A percentile compares a stretch with the other conserved stretches of the same genome.
Conservation (phyloP, 2,113 vertebrate genomes). For the Xyliphius kryptos region DNA sequence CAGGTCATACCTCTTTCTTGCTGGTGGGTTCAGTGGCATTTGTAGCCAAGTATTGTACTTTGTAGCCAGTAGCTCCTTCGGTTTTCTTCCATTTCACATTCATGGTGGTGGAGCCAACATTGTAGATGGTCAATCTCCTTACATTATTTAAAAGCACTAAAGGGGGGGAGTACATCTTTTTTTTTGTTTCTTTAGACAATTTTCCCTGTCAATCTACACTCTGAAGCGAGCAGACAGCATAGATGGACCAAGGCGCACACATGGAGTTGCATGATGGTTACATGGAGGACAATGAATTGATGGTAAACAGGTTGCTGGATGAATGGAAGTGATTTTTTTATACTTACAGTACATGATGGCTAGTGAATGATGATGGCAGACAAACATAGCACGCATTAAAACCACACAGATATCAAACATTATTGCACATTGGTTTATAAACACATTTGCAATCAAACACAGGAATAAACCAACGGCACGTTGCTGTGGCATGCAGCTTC, state of each 20-base stretch:
- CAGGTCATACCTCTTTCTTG: constrained; percentile 74
- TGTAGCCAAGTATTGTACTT: constrained; percentile 73
- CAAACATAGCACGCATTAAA: constrained; percentile 12
- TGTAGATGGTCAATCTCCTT: constrained; percentile 76
- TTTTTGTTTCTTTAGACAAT: constrained; percentile 23
- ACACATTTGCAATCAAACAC: constrained; percentile 9
- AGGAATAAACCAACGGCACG: constrained; percentile 18
- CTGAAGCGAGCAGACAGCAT: constrained; percentile 7
- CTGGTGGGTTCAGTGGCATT: constrained; percentile 67
- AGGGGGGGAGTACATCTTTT: constrained; percentile 32
- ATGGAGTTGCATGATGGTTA: constrained; percentile 2
- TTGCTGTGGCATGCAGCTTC: constrained; percentile 31
- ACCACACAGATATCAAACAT: background rate
- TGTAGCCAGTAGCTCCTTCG: constrained; percentile 78
- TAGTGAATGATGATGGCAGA: constrained; percentile 22
- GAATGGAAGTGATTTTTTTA: constrained; percentile 20
- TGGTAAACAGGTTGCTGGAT: constrained; percentile 2
- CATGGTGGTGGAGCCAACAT: constrained; percentile 80
- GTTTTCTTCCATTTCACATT: constrained; percentile 80
- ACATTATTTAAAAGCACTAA: constrained; percentile 79
- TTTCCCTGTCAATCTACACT: constrained; percentile 3
- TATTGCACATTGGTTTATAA: background rate
- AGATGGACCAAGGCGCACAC: constrained; percentile 20
- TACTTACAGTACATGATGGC: constrained; percentile 10
- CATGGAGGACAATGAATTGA: constrained; percentile 18